phyloP scores from a whole-genome alignment of 2,797 vertebrate species.

The Hydrolagus colliei region DNA sequence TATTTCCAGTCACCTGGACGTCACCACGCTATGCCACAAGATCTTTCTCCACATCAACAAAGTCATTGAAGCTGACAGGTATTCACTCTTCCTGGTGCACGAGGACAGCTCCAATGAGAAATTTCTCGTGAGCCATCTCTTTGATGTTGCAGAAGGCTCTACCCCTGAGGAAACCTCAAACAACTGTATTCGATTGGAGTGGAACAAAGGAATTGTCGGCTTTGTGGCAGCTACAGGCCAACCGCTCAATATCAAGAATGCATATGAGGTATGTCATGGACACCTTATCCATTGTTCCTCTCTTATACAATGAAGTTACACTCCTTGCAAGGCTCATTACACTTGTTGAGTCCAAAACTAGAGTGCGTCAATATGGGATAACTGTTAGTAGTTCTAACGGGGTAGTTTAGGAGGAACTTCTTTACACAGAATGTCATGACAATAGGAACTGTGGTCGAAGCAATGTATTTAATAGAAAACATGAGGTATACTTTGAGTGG shows the following conservation, averaged over 20 bases:
- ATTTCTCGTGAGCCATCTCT: slow-evolving; percentile 87
- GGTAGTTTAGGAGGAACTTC: no score
- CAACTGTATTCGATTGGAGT: slow-evolving; percentile 84
- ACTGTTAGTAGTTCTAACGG: no score
- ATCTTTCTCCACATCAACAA: slow-evolving; percentile 95
- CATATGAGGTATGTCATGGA: slow-evolving; percentile 73
- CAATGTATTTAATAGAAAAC: no score
- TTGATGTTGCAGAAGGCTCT: slow-evolving; percentile 90
- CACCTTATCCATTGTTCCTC: neutral
- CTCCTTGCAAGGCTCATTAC: no score
- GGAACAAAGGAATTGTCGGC: slow-evolving; percentile 97
- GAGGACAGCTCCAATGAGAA: slow-evolving; percentile 94
- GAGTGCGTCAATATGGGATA: no score
- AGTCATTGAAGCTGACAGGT: slow-evolving; percentile 85
- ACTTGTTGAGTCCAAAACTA: no score
- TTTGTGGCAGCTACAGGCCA: slow-evolving; percentile 83
- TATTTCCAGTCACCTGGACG: slow-evolving; percentile 89
- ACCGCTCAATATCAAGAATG: slow-evolving; percentile 87
- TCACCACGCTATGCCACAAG: slow-evolving; percentile 89
- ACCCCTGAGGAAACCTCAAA: slow-evolving; percentile 89
- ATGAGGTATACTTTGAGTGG: no score
- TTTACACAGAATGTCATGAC: no score
- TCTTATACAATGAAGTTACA: no score
- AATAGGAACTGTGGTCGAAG: no score
- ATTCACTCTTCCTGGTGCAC: slow-evolving; percentile 88